Conservation (phyloP, 2,113 vertebrate genomes). For the Eolophus roseicapilla region DNA sequence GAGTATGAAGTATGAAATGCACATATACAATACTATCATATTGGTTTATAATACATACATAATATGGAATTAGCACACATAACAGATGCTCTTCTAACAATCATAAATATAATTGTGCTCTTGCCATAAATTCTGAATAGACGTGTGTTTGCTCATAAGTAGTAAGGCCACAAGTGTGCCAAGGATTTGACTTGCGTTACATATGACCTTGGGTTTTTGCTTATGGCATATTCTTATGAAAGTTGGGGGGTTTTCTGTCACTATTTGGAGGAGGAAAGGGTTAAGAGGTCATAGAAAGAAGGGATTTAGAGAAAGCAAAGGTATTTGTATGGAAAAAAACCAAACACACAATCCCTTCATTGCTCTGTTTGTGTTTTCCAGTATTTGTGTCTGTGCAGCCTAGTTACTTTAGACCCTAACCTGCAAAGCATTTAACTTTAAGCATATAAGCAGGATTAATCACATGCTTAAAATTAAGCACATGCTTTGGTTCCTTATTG, state of each 20-base stretch:
- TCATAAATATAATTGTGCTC: background rate
- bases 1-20: background rate
- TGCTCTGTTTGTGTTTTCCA: background rate
- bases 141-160: background rate
- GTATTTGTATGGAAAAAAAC: background rate
- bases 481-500: background rate
- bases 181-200: background rate
- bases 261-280: background rate
- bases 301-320: background rate
- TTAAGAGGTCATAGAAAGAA: background rate
- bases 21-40: background rate
- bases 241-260: background rate
- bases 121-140: background rate
- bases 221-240: background rate
- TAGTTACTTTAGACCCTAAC: background rate
- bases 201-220: background rate
- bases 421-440: background rate
- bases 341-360: background rate
- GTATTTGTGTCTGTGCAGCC: background rate
- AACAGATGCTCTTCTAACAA: background rate
- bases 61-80: background rate
- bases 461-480: conserved; percentile 21
- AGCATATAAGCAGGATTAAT: background rate
- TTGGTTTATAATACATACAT: background rate
- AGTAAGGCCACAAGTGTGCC: background rate